Conservation (phyloP, 2,888 invertebrate species). For the Sialis lutaria region DNA sequence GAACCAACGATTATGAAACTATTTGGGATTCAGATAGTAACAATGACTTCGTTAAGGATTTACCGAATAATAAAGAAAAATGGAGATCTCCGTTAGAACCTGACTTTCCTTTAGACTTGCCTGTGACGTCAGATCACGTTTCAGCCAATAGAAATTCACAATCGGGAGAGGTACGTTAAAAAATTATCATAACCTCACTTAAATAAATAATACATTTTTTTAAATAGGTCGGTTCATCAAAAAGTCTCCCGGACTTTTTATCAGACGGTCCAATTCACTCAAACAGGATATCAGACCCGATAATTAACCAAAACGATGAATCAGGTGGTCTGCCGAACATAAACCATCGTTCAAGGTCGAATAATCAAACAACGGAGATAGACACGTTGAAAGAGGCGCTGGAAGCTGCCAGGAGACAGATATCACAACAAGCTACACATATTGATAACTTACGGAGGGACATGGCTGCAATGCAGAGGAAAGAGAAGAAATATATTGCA, state of each 20-base stretch:
- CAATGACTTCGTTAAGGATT: conserved; percentile 9
- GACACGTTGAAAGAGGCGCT: conserved; percentile 36
- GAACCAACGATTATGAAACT: conserved; percentile 8
- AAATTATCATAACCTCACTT: conserved; percentile 12
- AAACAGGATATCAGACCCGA: conserved; percentile 18
- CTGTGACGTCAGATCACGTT: conserved; percentile 14
- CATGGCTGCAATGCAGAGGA: conserved; percentile 29
- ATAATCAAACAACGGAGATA: conserved; percentile 20
- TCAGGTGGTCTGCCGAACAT: background rate
- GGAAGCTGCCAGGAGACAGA: conserved; percentile 31
- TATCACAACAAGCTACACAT: conserved; percentile 32
- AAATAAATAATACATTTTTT: background rate
- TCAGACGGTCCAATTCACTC: conserved; percentile 46
- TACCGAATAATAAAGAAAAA: conserved; percentile 18
- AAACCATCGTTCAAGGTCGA: background rate
- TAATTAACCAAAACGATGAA: conserved; percentile 11
- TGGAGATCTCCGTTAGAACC: conserved; percentile 18
- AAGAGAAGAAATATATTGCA: conserved; percentile 33
- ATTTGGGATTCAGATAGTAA: conserved; percentile 11
- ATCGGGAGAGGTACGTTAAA: conserved; percentile 12
- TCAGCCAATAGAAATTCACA: conserved; percentile 14
- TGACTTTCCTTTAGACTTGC: conserved; percentile 25
- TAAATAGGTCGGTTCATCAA: conserved; percentile 26
- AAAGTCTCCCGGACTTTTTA: conserved; percentile 50
- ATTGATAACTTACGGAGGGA: conserved; percentile 34